phyloP scores from a whole-genome alignment of 1,140 invertebrate genomes.

The Lamellibrachia luymesi region DNA sequence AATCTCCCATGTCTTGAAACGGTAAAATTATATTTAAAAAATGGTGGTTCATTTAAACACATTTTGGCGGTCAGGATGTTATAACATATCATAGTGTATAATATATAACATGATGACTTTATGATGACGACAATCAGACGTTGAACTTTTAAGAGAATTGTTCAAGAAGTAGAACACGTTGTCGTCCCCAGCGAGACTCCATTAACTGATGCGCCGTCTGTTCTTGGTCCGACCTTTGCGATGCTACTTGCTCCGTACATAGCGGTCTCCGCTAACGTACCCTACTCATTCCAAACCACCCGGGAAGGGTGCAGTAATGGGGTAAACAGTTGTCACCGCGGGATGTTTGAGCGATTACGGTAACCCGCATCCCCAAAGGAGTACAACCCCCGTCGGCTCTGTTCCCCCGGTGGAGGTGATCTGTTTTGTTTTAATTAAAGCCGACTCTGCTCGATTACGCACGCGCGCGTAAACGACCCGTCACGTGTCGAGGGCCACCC shows the following conservation, averaged over 20 bases:
- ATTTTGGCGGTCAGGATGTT: too few species aligned
- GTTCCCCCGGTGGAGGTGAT: neutral
- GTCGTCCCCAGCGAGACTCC: neutral
- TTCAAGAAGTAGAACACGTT: neutral
- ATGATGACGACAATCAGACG: too few species aligned
- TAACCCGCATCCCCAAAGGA: neutral
- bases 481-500: neutral
- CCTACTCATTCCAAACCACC: neutral
- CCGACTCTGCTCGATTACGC: neutral
- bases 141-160: too few species aligned
- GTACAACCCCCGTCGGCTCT: too few species aligned
- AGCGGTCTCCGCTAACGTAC: neutral
- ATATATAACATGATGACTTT: too few species aligned
- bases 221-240: neutral
- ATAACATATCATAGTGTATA: too few species aligned
- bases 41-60: too few species aligned
- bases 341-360: neutral
- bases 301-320: neutral
- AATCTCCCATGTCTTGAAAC: too few species aligned
- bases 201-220: neutral
- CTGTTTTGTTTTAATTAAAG: constrained; percentile 6
- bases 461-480: neutral
- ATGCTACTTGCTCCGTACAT: neutral
- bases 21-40: too few species aligned
- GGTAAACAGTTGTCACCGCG: neutral